Conservation (phyloP, 2,888 invertebrate genomes). For the Polydesmus complanatus region DNA sequence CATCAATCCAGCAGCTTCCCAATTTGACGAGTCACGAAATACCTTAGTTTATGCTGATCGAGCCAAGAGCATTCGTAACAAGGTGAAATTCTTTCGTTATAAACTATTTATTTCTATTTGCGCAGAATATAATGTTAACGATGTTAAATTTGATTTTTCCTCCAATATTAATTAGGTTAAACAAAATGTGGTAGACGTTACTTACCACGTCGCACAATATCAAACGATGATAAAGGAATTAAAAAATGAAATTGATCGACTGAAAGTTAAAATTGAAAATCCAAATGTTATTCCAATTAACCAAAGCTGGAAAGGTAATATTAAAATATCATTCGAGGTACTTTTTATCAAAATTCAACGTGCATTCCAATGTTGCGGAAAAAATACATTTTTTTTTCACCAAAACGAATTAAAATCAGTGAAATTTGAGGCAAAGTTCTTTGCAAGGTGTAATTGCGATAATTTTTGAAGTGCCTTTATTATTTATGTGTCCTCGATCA, state of each 20-base stretch:
- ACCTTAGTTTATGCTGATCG: conserved; percentile 87
- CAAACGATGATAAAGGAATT: conserved; percentile 66
- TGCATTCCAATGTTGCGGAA: too few species aligned
- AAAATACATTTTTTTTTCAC: too few species aligned
- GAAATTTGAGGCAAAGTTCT: too few species aligned
- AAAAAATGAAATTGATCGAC: conserved; percentile 56
- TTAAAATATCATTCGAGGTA: too few species aligned
- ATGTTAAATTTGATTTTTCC: conserved; percentile 25
- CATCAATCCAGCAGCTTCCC: conserved; percentile 64
- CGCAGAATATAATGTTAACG: too few species aligned
- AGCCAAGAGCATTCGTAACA: conserved; percentile 83
- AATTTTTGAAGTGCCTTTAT: too few species aligned
- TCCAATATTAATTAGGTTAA: conserved; percentile 40
- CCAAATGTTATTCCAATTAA: neutral
- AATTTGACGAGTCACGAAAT: conserved; percentile 83
- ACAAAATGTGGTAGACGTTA: conserved; percentile 49
- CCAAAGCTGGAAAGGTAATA: neutral
- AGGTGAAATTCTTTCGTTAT: too few species aligned
- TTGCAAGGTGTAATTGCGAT: too few species aligned
- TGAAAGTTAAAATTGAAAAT: conserved; percentile 26
- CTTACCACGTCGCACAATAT: conserved; percentile 70
- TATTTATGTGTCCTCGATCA: too few species aligned
- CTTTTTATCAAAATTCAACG: too few species aligned
- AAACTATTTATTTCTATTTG: too few species aligned
- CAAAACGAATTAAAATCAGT: too few species aligned